Evolutionary conservation across 2,888 invertebrate genomes (phyloP).

Genomic region (Acrobasis suavella): DNA sequence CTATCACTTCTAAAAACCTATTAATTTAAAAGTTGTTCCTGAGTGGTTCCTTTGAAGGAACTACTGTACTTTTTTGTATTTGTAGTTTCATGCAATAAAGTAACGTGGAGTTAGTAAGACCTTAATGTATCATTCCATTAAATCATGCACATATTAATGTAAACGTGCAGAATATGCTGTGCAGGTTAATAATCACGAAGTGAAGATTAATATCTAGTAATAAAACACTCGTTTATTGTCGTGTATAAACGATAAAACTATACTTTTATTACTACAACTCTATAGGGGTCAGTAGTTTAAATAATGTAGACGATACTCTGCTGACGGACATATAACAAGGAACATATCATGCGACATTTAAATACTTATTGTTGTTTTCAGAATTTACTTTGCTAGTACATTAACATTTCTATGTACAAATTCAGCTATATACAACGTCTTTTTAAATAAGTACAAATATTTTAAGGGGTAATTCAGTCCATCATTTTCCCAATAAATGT

Average conservation of each 20-base stretch:
- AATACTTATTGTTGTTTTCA: slow-evolving; percentile 8
- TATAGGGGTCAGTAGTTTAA: neutral
- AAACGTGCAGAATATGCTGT: neutral
- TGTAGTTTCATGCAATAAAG: neutral
- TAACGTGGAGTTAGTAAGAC: neutral
- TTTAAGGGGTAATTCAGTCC: no score
- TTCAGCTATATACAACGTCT: no score
- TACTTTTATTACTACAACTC: neutral
- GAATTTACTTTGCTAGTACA: neutral
- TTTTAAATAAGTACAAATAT: no score
- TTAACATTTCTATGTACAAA: no score
- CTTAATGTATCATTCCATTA: neutral
- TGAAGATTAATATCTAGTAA: neutral
- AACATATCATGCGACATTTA: neutral
- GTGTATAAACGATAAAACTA: neutral
- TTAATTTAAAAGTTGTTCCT: no score
- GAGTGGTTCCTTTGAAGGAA: no score
- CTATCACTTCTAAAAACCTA: no score
- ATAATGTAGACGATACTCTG: neutral
- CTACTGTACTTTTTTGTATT: neutral
- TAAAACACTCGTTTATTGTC: neutral
- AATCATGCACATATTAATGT: neutral
- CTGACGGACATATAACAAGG: neutral
- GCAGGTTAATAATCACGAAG: neutral
- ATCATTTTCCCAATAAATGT: no score